Conservation (phyloP, 1,140 invertebrate species). For the Lepidurus couesii region DNA sequence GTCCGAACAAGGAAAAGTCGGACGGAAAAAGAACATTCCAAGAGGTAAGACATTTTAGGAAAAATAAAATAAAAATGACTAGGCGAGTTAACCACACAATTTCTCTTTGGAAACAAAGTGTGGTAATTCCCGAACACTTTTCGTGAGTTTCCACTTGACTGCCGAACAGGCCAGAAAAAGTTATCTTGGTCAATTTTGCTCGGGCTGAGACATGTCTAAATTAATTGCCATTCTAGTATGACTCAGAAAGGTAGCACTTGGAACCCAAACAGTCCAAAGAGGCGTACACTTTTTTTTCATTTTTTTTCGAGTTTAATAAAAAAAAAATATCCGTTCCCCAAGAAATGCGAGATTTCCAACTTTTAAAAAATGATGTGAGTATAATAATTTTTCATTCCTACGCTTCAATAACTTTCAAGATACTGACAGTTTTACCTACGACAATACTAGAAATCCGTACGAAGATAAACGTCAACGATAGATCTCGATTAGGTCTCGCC, state of each 20-base stretch:
- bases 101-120: constrained; percentile 1
- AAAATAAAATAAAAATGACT: neutral
- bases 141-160: constrained; percentile 21
- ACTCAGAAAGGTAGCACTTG: neutral
- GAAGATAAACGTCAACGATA: too few relatives aligned
- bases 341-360: too few relatives aligned
- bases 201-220: constrained; percentile 14
- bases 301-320: too few relatives aligned
- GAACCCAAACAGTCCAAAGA: neutral
- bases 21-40: neutral
- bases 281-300: neutral
- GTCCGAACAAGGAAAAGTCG: neutral
- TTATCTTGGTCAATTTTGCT: neutral
- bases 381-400: too few relatives aligned
- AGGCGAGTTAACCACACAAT: constrained; percentile 19
- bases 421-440: too few relatives aligned
- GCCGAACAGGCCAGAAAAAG: constrained; percentile 9
- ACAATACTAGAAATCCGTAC: too few relatives aligned
- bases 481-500: too few relatives aligned
- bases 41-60: neutral
- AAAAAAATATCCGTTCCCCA: too few relatives aligned
- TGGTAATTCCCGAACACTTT: neutral
- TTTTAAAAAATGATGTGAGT: too few relatives aligned
- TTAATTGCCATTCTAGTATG: constrained; percentile 1
- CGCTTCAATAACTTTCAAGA: too few relatives aligned